A percentile compares a stretch with the other conserved stretches of the same genome.
These are phyloP conservation scores for Caenorhabditis virilis DNA, from an alignment of 2,888 invertebrate species.

Conservation along the genomic window DNA sequence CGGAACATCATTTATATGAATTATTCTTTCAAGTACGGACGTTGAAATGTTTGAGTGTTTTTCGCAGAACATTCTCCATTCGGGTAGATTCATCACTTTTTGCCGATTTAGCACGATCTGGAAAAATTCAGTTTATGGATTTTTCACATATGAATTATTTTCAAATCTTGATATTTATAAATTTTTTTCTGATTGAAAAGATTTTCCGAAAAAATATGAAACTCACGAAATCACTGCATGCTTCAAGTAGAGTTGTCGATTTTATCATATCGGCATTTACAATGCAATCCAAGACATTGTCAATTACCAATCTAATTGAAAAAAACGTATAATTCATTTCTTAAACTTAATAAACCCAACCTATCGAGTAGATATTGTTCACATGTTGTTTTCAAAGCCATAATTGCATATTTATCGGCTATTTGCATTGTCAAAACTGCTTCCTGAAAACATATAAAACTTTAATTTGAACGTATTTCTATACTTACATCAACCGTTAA, in stretches of 20 bases:
- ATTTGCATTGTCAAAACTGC: constrained; percentile 59
- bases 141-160: background rate
- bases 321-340: background rate
- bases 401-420: constrained; percentile 67
- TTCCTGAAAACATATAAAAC: constrained; percentile 22
- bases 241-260: constrained; percentile 56
- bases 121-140: background rate
- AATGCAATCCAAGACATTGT: constrained; percentile 61
- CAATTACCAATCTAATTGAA: constrained; percentile 37
- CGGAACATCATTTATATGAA: constrained; percentile 41
- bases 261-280: constrained; percentile 60
- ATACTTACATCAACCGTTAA: constrained; percentile 20
- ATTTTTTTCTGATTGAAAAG: constrained; percentile 3
- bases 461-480: background rate
- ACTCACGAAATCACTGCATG: constrained; percentile 56
- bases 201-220: constrained; percentile 3
- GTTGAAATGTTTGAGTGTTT: constrained; percentile 73
- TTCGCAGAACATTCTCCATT: constrained; percentile 88
- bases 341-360: background rate
- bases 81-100: constrained; percentile 47
- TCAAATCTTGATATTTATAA: too few species aligned
- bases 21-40: constrained; percentile 59
- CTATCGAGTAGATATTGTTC: constrained; percentile 55
- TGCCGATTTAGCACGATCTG: constrained; percentile 36
- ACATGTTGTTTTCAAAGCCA: constrained; percentile 61